Evolutionary conservation across 2,888 invertebrate genomes (phyloP).

Genomic region (Julus scandinavius): DNA sequence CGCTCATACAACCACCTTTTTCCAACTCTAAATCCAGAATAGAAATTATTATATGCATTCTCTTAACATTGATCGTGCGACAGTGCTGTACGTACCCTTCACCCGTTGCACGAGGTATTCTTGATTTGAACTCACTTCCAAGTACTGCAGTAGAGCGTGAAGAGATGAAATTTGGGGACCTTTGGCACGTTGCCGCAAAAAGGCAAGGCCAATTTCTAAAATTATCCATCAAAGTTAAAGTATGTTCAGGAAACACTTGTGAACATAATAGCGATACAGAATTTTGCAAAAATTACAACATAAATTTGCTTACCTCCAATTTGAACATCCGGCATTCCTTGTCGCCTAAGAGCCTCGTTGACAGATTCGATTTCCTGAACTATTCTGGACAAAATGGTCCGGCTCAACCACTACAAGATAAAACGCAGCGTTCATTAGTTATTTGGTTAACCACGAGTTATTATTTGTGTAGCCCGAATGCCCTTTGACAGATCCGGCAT

Average conservation of each 20-base stretch:
- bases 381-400: conserved; percentile 81
- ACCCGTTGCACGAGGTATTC: conserved; percentile 85
- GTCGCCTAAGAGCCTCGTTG: conserved; percentile 76
- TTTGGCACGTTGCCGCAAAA: conserved; percentile 75
- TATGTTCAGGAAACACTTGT: no score
- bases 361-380: conserved; percentile 78
- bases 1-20: conserved; percentile 86
- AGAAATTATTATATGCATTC: background rate
- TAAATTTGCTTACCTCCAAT: conserved; percentile 68
- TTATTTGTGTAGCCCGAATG: no score
- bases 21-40: conserved; percentile 72
- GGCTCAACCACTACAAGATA: conserved; percentile 80
- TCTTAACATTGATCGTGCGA: background rate
- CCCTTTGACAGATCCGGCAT: background rate
- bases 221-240: background rate
- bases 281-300: background rate
- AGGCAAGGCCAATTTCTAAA: conserved; percentile 59
- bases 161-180: conserved; percentile 71
- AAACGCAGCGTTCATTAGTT: background rate
- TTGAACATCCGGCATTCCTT: conserved; percentile 70
- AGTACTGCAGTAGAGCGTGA: conserved; percentile 77
- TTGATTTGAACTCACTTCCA: conserved; percentile 85
- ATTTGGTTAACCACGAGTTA: background rate
- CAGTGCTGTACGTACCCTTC: conserved; percentile 65
- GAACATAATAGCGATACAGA: no score